Base-by-base conservation (phyloP, 2,888 invertebrate genomes). In the Anaspis maculata region DNA sequence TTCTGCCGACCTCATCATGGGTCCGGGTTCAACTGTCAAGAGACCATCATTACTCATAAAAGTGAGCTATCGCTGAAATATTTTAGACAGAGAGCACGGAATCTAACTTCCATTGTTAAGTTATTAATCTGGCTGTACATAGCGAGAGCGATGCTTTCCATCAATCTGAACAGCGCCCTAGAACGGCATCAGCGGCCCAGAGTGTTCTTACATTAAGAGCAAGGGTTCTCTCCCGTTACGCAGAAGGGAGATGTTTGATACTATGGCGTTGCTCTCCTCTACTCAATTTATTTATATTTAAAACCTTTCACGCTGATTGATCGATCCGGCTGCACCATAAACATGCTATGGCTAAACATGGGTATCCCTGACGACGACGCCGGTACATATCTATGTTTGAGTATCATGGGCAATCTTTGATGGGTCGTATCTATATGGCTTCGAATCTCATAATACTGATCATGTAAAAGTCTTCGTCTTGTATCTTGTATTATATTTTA, bases 21-120 rank as follows among this genome's bases (percentile, higher is more conserved):
- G 46, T 51, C 50, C 52, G 58, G 48, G 48, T 51, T 50, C 42
- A 54, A 56, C 59, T 57, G 59, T 61, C 59, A 58, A n/a, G 57
- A 49, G 41, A 53, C 43, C 48, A 63, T 58, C 65, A 65, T 64
- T 64, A 64, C 58, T 64, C 63, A 64, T 59, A 58, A 57, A 56
- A 54, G 55, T 54, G 54, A 42, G 57, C 56, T 45, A 57, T 54
- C 48, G 49, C 43, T 48, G 51, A 54, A 59, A 57, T 56, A 57
- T 58, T 55, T 53, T 49, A 56, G 54, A 57, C 49, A 49, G 51
- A 53, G 55, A 51, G 48, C 44, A 46, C 39, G 54, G 52, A 53
- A 57, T 56, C 55, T 53, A 57, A 54, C 56, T 56, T 55, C 56
- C 52, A 60, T 61, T 61, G 60, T 62, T 56, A 56, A 53, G 54